Evolutionary conservation across 2,888 invertebrate species (phyloP), one percentile per base, ranked within the genome.

Genomic region (Amphipoea oculea): DNA sequence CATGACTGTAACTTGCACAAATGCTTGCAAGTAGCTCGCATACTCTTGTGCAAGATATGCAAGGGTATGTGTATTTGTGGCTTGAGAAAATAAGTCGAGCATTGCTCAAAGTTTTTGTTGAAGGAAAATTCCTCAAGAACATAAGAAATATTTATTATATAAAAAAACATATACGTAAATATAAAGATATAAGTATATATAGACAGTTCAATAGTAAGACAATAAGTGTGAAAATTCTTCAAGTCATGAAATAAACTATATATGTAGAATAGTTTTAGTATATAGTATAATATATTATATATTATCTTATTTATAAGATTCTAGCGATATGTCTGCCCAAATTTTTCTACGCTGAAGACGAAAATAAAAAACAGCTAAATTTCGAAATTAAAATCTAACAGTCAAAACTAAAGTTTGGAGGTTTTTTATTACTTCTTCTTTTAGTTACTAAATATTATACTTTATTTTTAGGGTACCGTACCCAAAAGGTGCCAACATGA

Each of bases 321-420:
- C 96, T 96, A 96, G 95, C 96, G 96, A 97, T 97, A 97, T 96
- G 96, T 96, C 93, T 96, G 95, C 94, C 94, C 95, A 94, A 93
- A 94, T 94, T 96, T 93, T 91, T 92, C 96, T 96, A 96, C 93
- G 95, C 95, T 91, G 90, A 92, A 94, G 93, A 92, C 90, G 85
- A 90, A 94, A 92, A 71, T 67, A 65, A 89, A 76, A 83, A 81
- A 87, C 88, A 89, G 95, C 95, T 94, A 95, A 95, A 92, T 91
- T 90, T 84, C 86, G 89, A 89, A 92, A 94, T 91, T 57, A 89
- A 92, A 82, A 81, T 84, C 90, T 91, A 91, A 89, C 84, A 87
- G 83, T 88, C 86, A 70, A 40, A 79, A 88, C 71, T 87, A 83
- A 79, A 45, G 81, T 69, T 79, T 83, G 70, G 70, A 81, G 23